These are phyloP conservation scores for Neoarius graeffei DNA, from an alignment of 2,113 vertebrate genomes.

Conservation along the genomic window DNA sequence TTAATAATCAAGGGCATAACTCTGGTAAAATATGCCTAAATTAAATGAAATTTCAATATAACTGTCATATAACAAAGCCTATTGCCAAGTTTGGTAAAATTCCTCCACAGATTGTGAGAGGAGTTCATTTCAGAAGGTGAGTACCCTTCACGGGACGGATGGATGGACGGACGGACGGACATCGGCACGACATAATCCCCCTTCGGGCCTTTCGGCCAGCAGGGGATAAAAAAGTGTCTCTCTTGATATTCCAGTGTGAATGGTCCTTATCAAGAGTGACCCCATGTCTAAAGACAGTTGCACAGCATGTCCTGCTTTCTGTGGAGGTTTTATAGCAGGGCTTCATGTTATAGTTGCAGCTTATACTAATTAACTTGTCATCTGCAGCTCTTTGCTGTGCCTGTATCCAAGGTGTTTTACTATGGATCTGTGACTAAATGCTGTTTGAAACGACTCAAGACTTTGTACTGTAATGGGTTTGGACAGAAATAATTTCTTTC, in stretches of 20 bases:
- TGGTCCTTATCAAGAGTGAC: conserved; percentile 33
- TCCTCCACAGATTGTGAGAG: too few relatives aligned
- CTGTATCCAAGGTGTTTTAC: conserved; percentile 43
- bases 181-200: too few relatives aligned
- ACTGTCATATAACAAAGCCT: too few relatives aligned
- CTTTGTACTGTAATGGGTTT: conserved; percentile 10
- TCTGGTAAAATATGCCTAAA: too few relatives aligned
- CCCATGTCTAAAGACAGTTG: conserved; percentile 62
- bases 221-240: neutral
- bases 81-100: too few relatives aligned
- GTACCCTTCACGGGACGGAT: too few relatives aligned
- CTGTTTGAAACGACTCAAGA: conserved; percentile 12
- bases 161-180: too few relatives aligned
- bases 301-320: conserved; percentile 63
- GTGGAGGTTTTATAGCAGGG: conserved; percentile 54
- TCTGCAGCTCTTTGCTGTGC: conserved; percentile 57
- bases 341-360: conserved; percentile 52
- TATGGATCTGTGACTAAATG: conserved; percentile 1
- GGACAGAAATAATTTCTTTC: neutral
- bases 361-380: conserved; percentile 44
- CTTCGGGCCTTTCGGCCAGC: too few relatives aligned
- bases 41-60: too few relatives aligned
- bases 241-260: neutral
- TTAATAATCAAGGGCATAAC: too few relatives aligned
- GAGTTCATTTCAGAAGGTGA: too few relatives aligned